These are phyloP conservation scores for Nymphalis io DNA, from an alignment of 1,140 invertebrate species.

Conservation along the genomic window DNA sequence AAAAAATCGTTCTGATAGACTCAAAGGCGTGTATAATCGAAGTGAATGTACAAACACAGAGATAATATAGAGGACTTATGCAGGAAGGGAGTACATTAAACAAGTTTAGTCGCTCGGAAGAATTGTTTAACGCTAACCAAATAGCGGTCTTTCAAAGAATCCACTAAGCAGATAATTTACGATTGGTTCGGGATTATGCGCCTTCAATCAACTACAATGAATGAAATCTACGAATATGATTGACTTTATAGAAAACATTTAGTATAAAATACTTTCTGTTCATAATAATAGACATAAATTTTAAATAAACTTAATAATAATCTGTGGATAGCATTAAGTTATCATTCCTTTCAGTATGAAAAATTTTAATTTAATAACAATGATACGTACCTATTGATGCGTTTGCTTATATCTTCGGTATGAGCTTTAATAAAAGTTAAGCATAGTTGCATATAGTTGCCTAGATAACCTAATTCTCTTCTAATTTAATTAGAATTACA, in stretches of 20 bases:
- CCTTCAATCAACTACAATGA: slow-evolving; percentile 64
- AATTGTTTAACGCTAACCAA: slow-evolving; percentile 78
- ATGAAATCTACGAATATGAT: slow-evolving; percentile 11
- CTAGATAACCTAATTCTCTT: no score
- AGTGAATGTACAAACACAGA: slow-evolving; percentile 64
- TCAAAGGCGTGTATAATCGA: slow-evolving; percentile 68
- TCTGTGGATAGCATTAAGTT: neutral
- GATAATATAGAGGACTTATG: slow-evolving; percentile 51
- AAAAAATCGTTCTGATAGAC: slow-evolving; percentile 30
- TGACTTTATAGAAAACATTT: slow-evolving; percentile 11
- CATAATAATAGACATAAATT: neutral
- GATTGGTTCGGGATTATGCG: slow-evolving; percentile 57
- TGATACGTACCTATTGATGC: no score
- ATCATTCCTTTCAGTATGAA: neutral
- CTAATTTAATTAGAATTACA: no score
- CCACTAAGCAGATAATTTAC: slow-evolving; percentile 76
- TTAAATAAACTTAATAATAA: neutral
- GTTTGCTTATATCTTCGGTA: no score
- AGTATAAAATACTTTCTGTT: neutral
- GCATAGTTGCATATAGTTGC: no score
- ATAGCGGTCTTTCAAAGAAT: slow-evolving; percentile 65
- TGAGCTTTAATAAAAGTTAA: no score
- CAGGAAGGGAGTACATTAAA: slow-evolving; percentile 63
- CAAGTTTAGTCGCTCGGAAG: slow-evolving; percentile 70
- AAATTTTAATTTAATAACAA: neutral